A percentile compares a stretch with the other conserved stretches of the same genome.
These are phyloP conservation scores for Rhipidura dahli DNA, from an alignment of 2,113 vertebrate species.

Conservation along the genomic window DNA sequence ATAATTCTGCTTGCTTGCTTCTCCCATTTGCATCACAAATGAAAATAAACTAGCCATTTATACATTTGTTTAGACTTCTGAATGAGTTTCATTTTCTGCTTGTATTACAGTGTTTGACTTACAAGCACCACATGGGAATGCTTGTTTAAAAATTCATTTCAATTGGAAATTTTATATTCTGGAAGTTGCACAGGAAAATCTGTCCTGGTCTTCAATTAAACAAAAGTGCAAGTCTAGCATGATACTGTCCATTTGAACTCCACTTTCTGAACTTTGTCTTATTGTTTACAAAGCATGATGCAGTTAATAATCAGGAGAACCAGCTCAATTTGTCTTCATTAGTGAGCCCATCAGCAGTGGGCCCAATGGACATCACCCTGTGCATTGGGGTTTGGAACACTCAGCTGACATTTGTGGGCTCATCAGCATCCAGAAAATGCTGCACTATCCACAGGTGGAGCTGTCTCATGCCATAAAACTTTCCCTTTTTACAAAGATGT, in stretches of 20 bases:
- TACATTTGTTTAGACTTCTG: background rate
- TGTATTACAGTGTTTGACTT: slow-evolving; percentile 22
- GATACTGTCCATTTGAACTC: background rate
- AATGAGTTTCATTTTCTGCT: background rate
- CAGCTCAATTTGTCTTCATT: slow-evolving; percentile 56
- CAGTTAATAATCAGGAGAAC: slow-evolving; percentile 18
- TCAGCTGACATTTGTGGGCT: background rate
- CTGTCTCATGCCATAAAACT: background rate
- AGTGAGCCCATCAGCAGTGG: background rate
- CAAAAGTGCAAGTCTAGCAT: background rate
- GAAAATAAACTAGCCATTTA: slow-evolving; percentile 25
- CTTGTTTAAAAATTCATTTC: slow-evolving; percentile 26
- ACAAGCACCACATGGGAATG: background rate
- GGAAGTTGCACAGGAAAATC: background rate
- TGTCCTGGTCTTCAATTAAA: background rate
- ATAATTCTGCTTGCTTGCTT: slow-evolving; percentile 11
- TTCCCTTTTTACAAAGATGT: background rate
- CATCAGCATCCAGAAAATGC: background rate
- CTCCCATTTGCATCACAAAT: background rate
- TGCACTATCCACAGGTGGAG: background rate
- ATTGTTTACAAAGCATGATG: slow-evolving; percentile 19
- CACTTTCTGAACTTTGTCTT: background rate
- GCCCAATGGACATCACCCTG: background rate
- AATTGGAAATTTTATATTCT: slow-evolving; percentile 9
- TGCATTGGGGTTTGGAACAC: background rate